These are phyloP conservation scores for Eulithis prunata DNA, from an alignment of 2,888 invertebrate genomes.

Conservation along the genomic window DNA sequence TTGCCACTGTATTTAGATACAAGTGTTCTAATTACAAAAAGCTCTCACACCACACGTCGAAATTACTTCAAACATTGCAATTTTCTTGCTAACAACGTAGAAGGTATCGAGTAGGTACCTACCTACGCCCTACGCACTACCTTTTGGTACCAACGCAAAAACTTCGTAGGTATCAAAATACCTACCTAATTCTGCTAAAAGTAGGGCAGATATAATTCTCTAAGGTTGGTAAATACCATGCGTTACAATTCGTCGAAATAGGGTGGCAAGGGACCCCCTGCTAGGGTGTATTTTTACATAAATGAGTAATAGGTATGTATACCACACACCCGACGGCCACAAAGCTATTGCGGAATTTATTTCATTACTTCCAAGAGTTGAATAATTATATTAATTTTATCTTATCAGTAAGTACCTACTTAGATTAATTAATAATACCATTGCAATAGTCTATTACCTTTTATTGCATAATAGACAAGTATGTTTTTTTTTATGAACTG, in stretches of 20 bases:
- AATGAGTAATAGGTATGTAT: slow-evolving; percentile 48
- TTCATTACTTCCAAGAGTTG: slow-evolving; percentile 12
- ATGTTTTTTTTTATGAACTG: no score
- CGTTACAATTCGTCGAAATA: slow-evolving; percentile 57
- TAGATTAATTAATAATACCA: slow-evolving; percentile 1
- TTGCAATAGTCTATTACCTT: slow-evolving; percentile 3
- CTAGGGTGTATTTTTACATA: slow-evolving; percentile 50
- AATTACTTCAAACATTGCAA: slow-evolving; percentile 38
- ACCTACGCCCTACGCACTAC: neutral
- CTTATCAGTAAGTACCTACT: slow-evolving; percentile 4
- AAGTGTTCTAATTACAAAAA: slow-evolving; percentile 35
- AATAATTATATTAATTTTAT: slow-evolving; percentile 3
- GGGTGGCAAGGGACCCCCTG: slow-evolving; percentile 59
- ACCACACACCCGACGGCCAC: slow-evolving; percentile 15
- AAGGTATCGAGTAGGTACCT: neutral
- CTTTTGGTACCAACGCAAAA: no score
- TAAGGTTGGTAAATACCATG: slow-evolving; percentile 42
- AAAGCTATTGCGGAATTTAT: slow-evolving; percentile 15
- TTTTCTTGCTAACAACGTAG: slow-evolving; percentile 1
- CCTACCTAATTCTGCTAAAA: slow-evolving; percentile 46
- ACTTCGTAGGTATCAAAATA: neutral
- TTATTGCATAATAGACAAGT: no score
- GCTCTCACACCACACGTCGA: slow-evolving; percentile 38
- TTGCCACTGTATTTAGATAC: slow-evolving; percentile 28
- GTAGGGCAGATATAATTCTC: slow-evolving; percentile 47